Percentiles rank a stretch among this genome's conserved stretches.
Conservation (phyloP, 2,113 vertebrate species). For the Suncus etruscus region DNA sequence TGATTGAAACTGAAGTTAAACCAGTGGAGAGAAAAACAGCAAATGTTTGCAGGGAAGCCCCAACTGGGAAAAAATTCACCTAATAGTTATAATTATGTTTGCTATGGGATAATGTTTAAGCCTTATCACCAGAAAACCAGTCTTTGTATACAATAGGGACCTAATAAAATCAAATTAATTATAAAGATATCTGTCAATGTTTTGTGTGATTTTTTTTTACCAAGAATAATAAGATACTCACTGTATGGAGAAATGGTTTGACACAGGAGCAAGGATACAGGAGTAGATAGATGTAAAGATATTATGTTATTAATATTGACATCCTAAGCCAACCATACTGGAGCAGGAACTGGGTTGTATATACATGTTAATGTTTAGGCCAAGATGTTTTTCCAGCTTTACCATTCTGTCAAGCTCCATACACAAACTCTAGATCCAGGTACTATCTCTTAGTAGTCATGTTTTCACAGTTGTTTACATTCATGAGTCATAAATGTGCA, state of each 20-base stretch:
- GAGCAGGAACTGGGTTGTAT: background rate
- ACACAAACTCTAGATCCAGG: background rate
- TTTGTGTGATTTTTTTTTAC: background rate
- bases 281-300: background rate
- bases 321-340: no score
- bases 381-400: background rate
- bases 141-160: background rate
- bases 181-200: background rate
- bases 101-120: constrained; percentile 49
- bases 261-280: rapidly evolving
- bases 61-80: constrained; percentile 1
- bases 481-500: constrained; percentile 14
- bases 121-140: constrained; percentile 36
- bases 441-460: background rate
- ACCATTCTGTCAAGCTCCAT: background rate
- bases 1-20: constrained; percentile 62
- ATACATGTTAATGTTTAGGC: background rate
- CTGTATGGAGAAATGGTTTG: no score
- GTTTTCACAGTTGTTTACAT: constrained; percentile 5
- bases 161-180: constrained; percentile 22
- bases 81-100: constrained; percentile 3
- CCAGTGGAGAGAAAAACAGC: background rate
- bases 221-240: background rate
- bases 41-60: background rate
- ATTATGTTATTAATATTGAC: rapidly evolving